phyloP scores from a whole-genome alignment of 2,888 invertebrate species.

The Idaea biselata region DNA sequence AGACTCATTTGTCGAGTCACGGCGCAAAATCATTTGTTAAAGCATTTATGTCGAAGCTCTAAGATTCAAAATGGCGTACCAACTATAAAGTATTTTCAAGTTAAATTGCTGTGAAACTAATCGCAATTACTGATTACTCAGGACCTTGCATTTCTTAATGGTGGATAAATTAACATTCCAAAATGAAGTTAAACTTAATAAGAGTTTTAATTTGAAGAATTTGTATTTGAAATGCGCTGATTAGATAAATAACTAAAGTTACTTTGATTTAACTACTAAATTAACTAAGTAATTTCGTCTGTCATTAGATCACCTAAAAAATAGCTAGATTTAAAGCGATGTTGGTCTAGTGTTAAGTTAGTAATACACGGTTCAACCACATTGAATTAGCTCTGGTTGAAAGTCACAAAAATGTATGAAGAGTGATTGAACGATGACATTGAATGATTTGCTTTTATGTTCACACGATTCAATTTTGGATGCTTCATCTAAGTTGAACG shows the following conservation, averaged over 20 bases:
- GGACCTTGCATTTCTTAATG: conserved; percentile 5
- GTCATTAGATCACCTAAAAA: too few species aligned
- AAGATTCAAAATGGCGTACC: neutral
- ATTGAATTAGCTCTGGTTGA: too few species aligned
- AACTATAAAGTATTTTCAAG: neutral
- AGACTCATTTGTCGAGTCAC: conserved; percentile 7
- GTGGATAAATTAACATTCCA: conserved; percentile 3
- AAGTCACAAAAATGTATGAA: too few species aligned
- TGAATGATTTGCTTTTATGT: too few species aligned
- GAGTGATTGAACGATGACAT: too few species aligned
- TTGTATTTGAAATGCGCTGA: neutral
- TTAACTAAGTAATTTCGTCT: neutral
- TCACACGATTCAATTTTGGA: too few species aligned
- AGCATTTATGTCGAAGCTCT: neutral
- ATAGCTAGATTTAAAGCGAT: too few species aligned
- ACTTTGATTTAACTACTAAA: neutral
- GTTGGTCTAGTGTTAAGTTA: too few species aligned
- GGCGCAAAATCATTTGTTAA: neutral
- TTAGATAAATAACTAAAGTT: neutral
- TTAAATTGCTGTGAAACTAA: conserved; percentile 4
- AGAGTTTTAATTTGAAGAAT: conserved; percentile 3
- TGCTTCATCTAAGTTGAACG: too few species aligned
- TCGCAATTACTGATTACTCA: conserved; percentile 5
- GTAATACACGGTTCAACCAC: too few species aligned
- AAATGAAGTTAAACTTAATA: neutral